Evolutionary conservation across 37 sponge, comb jelly and placozoan genomes (phyloP), one percentile per base, ranked within the genome.

Genomic region (Cladorhizidae sp.): DNA sequence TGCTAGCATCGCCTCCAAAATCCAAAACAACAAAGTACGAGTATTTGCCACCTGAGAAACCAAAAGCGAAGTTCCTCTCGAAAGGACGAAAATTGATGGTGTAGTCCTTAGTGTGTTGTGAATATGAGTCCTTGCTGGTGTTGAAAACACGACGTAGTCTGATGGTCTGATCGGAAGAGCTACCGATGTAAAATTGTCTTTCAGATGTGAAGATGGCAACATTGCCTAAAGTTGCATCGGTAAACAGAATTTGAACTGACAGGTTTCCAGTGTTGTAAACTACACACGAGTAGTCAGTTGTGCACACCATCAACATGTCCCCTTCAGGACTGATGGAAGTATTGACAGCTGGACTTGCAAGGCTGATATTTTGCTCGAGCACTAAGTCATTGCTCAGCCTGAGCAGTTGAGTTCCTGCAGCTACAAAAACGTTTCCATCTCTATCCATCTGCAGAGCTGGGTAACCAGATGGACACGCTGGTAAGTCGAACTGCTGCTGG

Each of bases 241-340:
- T 23, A 29, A 25, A 20, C 21, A 29, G 42, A 65, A 9, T 2
- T 3, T 32, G 35, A 51, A 45, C n/a, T 18, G 36, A 20, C 15
- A 79, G 67, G 80, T 79, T 51, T 36, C 22, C 29, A 12, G 69
- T 33, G 39, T 68, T 65, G 80, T 79, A 79, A 32, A 79, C 38
- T 9, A 35, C 21, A 51, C 80, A 79, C 37, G 80, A 79, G 39
- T 21, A 0, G 18, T 65, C 69, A 22, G 22, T n/a, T 2, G 35
- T 32, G 65, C 80, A 79, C 69, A 64, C 68, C 56, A 79, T 70
- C 29, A 79, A 22, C 23, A 26, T 35, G 17, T 42, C 51, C 23
- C 55, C 69, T 23, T 65, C 69, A 50, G 80, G 18, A 32, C 57
- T 68, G 29, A 79, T 69, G 32, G 80, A 58, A 14, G 68, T 28